These are phyloP conservation scores for Dasysyrphus albostriatus DNA, from an alignment of 2,888 invertebrate genomes.

Conservation along the genomic window DNA sequence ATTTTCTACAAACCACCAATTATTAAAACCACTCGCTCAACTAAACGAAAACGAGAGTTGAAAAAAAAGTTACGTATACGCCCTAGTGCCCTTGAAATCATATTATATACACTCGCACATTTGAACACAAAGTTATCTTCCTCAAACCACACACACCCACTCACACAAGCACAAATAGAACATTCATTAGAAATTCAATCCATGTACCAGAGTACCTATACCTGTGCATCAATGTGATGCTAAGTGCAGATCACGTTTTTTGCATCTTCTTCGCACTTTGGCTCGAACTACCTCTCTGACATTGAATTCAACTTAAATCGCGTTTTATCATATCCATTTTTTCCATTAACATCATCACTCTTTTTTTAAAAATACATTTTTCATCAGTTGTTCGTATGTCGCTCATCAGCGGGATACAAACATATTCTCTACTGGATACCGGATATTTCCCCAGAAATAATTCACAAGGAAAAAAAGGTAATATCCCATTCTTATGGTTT, in stretches of 20 bases:
- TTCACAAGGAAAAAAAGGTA: background rate
- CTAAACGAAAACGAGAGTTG: too few relatives aligned
- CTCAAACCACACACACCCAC: background rate
- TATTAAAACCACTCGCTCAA: too few relatives aligned
- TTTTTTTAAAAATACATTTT: slow-evolving; percentile 30
- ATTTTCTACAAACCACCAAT: too few relatives aligned
- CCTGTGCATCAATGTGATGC: slow-evolving; percentile 16
- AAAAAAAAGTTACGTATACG: background rate
- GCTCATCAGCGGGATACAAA: background rate
- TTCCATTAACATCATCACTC: slow-evolving; percentile 34
- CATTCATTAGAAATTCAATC: slow-evolving; percentile 33
- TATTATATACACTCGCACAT: background rate
- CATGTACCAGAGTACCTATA: background rate
- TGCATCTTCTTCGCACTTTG: background rate
- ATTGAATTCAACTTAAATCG: slow-evolving; percentile 30
- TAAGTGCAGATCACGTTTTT: slow-evolving; percentile 35
- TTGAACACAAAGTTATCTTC: background rate
- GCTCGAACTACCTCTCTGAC: background rate
- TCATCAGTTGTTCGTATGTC: slow-evolving; percentile 14
- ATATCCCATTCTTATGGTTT: slow-evolving; percentile 7
- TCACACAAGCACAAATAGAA: background rate
- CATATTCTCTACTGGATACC: background rate
- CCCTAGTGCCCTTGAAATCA: background rate
- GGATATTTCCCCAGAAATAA: background rate
- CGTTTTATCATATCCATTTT: slow-evolving; percentile 29